phyloP scores from a whole-genome alignment of 2,888 invertebrate species.

The Lobophora halterata region DNA sequence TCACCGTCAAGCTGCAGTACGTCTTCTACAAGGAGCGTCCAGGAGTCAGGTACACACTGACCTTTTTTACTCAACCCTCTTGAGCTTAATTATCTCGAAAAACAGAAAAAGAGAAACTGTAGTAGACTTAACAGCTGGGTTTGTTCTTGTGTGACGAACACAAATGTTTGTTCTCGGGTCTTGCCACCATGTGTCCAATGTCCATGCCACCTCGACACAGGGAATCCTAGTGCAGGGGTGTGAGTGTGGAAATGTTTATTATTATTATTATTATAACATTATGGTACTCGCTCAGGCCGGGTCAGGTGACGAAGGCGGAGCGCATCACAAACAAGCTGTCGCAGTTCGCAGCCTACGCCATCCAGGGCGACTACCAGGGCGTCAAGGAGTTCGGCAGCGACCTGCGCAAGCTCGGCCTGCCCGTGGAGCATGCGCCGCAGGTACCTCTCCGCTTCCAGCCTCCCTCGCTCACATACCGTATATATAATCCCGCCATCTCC shows the following conservation, averaged over 20 bases:
- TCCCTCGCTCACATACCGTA: too few relatives aligned
- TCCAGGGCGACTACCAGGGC: conserved; percentile 95
- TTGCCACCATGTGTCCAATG: too few relatives aligned
- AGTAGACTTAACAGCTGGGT: too few relatives aligned
- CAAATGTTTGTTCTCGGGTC: too few relatives aligned
- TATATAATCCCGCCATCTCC: too few relatives aligned
- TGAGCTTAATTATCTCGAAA: too few relatives aligned
- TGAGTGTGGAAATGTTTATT: too few relatives aligned
- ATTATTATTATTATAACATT: too few relatives aligned
- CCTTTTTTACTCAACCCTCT: not conserved
- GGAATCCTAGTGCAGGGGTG: too few relatives aligned
- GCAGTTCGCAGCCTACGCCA: conserved; percentile 96
- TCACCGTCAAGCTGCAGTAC: conserved; percentile 98
- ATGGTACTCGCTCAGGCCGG: conserved; percentile 84
- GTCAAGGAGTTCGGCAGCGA: conserved; percentile 96
- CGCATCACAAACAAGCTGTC: conserved; percentile 94
- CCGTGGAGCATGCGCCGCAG: conserved; percentile 98
- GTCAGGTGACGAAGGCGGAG: conserved; percentile 96
- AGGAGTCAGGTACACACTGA: conserved; percentile 83
- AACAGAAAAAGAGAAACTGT: too few relatives aligned
- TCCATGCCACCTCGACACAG: too few relatives aligned
- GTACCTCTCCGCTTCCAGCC: conserved; percentile 49
- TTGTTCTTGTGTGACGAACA: too few relatives aligned
- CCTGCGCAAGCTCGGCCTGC: conserved; percentile 94
- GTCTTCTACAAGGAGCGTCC: conserved; percentile 99